Conservation (phyloP, 2,888 invertebrate species). For the Quadriops clusia region DNA sequence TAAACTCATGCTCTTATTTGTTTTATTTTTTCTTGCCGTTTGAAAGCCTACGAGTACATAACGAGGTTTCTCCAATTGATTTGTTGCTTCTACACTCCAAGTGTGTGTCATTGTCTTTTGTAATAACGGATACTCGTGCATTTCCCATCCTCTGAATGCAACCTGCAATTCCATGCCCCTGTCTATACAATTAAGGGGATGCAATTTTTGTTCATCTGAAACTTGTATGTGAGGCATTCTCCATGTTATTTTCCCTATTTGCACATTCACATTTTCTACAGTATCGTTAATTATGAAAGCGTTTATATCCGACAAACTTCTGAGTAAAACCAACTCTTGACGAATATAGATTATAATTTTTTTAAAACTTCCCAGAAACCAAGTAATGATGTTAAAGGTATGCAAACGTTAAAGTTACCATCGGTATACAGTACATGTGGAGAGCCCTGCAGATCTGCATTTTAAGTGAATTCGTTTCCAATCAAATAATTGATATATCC, state of each 20-base stretch:
- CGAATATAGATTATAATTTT: slow-evolving; percentile 30
- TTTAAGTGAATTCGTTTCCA: no score
- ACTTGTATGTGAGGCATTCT: slow-evolving; percentile 4
- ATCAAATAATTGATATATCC: no score
- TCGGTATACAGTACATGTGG: no score
- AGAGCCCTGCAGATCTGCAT: no score
- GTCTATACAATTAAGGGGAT: slow-evolving; percentile 6
- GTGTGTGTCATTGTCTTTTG: slow-evolving; percentile 23
- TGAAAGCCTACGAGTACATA: slow-evolving; percentile 31
- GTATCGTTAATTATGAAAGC: slow-evolving; percentile 7
- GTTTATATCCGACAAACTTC: slow-evolving; percentile 21
- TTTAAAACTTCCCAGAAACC: slow-evolving; percentile 6
- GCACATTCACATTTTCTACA: neutral
- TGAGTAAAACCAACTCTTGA: slow-evolving; percentile 30
- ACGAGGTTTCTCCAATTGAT: slow-evolving; percentile 28
- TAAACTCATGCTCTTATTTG: no score
- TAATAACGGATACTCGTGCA: slow-evolving; percentile 28
- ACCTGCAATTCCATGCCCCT: slow-evolving; percentile 8
- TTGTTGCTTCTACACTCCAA: slow-evolving; percentile 25
- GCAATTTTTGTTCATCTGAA: slow-evolving; percentile 11
- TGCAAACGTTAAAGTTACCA: slow-evolving; percentile 1
- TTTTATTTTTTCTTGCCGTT: slow-evolving; percentile 26
- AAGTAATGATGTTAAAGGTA: no score
- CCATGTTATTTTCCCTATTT: slow-evolving; percentile 2
- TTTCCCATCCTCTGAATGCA: slow-evolving; percentile 27